Evolutionary conservation across 2,113 vertebrate species (phyloP).

Genomic region (Neodontobutis hainanensis): DNA sequence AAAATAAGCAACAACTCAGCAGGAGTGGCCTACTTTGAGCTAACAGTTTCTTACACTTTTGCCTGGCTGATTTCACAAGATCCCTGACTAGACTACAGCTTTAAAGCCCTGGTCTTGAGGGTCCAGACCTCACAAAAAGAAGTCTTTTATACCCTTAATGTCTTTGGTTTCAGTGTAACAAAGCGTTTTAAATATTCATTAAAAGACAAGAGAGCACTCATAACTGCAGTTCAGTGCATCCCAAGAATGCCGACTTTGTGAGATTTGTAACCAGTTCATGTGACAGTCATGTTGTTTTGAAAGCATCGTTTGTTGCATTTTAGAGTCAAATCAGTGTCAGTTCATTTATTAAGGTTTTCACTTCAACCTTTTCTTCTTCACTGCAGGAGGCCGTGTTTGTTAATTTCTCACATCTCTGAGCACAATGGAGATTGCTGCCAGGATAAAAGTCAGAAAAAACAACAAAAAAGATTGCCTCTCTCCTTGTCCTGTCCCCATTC

Average conservation of each 20-base stretch:
- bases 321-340: conserved; percentile 16
- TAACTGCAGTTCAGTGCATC: conserved; percentile 32
- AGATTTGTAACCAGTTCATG: neutral
- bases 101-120: conserved; percentile 49
- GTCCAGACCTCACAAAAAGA: conserved; percentile 52
- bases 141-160: conserved; percentile 44
- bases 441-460: conserved; percentile 15
- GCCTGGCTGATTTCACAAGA: conserved; percentile 53
- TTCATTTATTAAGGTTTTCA: conserved; percentile 42
- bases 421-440: conserved; percentile 34
- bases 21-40: conserved; percentile 65
- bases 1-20: conserved; percentile 57
- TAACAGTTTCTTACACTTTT: conserved; percentile 47
- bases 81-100: conserved; percentile 33
- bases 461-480: conserved; percentile 42
- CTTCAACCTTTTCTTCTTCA: conserved; percentile 39
- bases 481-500: conserved; percentile 34
- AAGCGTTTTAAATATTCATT: conserved; percentile 58
- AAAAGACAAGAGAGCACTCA: conserved; percentile 22
- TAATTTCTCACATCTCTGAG: conserved; percentile 61
- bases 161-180: conserved; percentile 54
- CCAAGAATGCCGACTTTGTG: conserved; percentile 38
- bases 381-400: conserved; percentile 51
- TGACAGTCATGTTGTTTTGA: conserved; percentile 8
- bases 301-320: conserved; percentile 26